A percentile compares a stretch with the other conserved stretches of the same genome.
These are phyloP conservation scores for Eclectus roratus DNA, from an alignment of 2,113 vertebrate genomes.

Conservation along the genomic window DNA sequence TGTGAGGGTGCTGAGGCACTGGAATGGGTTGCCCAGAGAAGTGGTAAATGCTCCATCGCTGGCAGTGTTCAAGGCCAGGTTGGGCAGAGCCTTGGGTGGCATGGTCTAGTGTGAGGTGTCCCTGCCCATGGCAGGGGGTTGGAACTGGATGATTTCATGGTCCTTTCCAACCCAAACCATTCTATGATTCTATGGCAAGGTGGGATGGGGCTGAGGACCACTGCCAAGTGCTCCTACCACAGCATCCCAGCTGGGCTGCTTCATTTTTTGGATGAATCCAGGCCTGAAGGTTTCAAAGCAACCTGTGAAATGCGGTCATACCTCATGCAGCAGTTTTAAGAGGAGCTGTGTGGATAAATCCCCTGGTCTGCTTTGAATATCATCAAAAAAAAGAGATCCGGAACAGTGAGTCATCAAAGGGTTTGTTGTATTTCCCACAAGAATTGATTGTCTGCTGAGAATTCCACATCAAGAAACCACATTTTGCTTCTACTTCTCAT, in stretches of 20 bases:
- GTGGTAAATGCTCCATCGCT: background rate
- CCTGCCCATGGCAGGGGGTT: background rate
- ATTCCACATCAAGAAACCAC: background rate
- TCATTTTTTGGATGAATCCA: background rate
- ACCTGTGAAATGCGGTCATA: accelerated
- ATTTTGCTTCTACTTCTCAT: background rate
- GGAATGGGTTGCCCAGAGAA: background rate
- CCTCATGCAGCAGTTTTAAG: background rate
- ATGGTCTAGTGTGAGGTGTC: background rate
- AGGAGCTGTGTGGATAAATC: background rate
- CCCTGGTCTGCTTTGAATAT: background rate
- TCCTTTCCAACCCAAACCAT: background rate
- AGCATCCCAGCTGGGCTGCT: background rate
- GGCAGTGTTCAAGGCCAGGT: background rate
- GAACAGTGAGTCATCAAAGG: background rate
- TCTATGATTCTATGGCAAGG: background rate
- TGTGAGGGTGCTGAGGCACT: background rate
- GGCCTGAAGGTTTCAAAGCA: background rate
- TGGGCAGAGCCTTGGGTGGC: background rate
- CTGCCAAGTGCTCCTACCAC: background rate
- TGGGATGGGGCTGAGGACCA: accelerated
- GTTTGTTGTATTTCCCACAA: background rate
- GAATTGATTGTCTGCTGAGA: background rate
- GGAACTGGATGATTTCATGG: background rate
- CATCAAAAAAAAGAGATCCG: background rate